Evolutionary conservation across 2,113 vertebrate genomes (phyloP), one percentile per base, ranked within the genome.

Genomic region (Ceyx margarethae): DNA sequence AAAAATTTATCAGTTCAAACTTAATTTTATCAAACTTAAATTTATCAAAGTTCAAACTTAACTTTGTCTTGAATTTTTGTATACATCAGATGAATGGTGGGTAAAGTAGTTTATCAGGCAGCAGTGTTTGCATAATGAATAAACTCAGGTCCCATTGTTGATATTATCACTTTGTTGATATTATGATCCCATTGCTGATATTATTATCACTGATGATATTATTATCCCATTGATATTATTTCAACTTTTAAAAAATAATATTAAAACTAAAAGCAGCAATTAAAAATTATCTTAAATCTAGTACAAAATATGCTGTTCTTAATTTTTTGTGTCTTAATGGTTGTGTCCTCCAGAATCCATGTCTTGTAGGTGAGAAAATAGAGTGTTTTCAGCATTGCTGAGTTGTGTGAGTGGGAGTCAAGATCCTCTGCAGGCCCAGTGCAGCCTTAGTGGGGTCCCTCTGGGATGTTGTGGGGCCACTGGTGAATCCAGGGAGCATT

Each of bases 341-440:
- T 10, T 29, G 15, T 26, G 10, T 64, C 13, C 16, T 57, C 58
- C 51, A 51, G 56, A 54, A 48, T 65, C 17, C 1, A 0, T 31
- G 81, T 75, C 33, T 69, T 29, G 9, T 19, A 31, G 50, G 35
- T 54, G 40, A 48, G 26, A 61, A 81, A 58, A 54, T 15, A 11
- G 0, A 0, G 12, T 31, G 3, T 76, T 57, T 84, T 15, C 15
- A 54, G 7, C 5, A 4, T 11, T 37, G 71, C 10, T 23, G 10
- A 23, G 4, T 69, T 57, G 15, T 62, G 9, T 78, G 64, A 85
- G 35, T 2, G 42, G 45, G 13, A 81, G 25, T 15, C 11, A n/a
- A 2, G 5, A 3, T 17, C 5, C 13, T 8, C 5, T 5, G 0
- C 42, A 31, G 40, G 42, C 4, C 5, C 25, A 50, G 28, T 7